A percentile compares a stretch with the other conserved stretches of the same genome.
These are phyloP conservation scores for Temnothorax unifasciatus DNA, from an alignment of 2,888 invertebrate genomes.

Conservation along the genomic window DNA sequence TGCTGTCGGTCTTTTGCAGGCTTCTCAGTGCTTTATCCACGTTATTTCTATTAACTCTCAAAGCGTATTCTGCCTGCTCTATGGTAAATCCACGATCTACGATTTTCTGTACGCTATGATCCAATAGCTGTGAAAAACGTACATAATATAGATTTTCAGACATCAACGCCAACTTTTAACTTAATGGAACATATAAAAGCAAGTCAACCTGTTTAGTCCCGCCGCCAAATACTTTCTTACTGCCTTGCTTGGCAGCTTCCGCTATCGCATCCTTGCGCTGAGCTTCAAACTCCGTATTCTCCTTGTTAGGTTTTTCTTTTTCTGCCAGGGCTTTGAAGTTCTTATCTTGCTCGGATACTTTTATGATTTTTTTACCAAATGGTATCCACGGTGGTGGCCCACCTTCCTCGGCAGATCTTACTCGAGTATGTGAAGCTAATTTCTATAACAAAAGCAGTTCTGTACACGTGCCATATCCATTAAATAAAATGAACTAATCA, in stretches of 20 bases:
- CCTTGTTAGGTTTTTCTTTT: conserved; percentile 89
- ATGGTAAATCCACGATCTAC: conserved; percentile 93
- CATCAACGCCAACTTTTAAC: conserved; percentile 3
- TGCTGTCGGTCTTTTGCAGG: conserved; percentile 87
- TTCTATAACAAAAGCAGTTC: conserved; percentile 76
- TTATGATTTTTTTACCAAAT: conserved; percentile 93
- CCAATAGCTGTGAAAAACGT: conserved; percentile 87
- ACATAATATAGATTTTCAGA: conserved; percentile 23
- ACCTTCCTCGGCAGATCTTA: conserved; percentile 90
- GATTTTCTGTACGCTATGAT: conserved; percentile 92
- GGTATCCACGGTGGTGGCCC: conserved; percentile 97
- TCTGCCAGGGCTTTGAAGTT: conserved; percentile 91
- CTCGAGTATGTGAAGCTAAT: conserved; percentile 84
- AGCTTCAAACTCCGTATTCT: conserved; percentile 95
- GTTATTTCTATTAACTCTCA: conserved; percentile 91
- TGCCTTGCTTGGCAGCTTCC: conserved; percentile 91
- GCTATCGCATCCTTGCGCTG: conserved; percentile 96
- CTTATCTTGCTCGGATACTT: conserved; percentile 88
- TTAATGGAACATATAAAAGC: conserved; percentile 10
- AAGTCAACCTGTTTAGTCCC: conserved; percentile 86
- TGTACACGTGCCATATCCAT: background rate
- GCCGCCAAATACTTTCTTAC: conserved; percentile 88
- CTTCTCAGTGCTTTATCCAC: conserved; percentile 91
- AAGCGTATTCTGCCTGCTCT: conserved; percentile 92
- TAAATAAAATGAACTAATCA: conserved; percentile 9